Evolutionary conservation across 2,113 vertebrate genomes (phyloP).

Genomic region (Triplophysa dalaica): DNA sequence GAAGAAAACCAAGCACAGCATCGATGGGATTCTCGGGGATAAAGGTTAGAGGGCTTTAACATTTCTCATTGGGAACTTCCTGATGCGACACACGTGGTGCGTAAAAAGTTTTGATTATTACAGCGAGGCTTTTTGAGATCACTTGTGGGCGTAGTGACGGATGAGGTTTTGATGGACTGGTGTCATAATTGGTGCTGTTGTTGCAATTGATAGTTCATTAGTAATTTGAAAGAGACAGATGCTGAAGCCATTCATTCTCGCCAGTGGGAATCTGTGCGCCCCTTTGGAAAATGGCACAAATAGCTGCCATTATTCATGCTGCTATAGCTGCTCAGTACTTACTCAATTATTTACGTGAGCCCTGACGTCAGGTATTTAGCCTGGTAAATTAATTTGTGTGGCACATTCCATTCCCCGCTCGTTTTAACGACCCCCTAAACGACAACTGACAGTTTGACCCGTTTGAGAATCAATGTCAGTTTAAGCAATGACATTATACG

Average conservation of each 20-base stretch:
- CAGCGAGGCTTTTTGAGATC: not conserved
- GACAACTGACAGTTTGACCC: slow-evolving; percentile 88
- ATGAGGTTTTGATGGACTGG: slow-evolving; percentile 14
- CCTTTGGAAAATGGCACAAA: slow-evolving; percentile 57
- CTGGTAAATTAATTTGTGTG: slow-evolving; percentile 91
- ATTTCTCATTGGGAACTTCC: not conserved
- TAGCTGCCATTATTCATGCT: slow-evolving; percentile 59
- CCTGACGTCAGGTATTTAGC: slow-evolving; percentile 71
- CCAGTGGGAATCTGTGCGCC: slow-evolving; percentile 65
- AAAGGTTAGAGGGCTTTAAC: slow-evolving; percentile 83
- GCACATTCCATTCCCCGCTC: slow-evolving; percentile 78
- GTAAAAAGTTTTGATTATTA: not conserved
- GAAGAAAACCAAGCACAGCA: slow-evolving; percentile 99
- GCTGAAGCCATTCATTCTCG: slow-evolving; percentile 53
- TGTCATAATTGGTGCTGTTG: slow-evolving; percentile 25
- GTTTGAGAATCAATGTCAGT: slow-evolving; percentile 87
- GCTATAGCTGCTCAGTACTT: slow-evolving; percentile 67
- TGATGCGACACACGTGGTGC: not conserved
- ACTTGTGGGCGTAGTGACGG: not conserved
- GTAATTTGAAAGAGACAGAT: slow-evolving; percentile 31
- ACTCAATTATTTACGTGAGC: slow-evolving; percentile 84
- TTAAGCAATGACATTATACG: slow-evolving; percentile 58
- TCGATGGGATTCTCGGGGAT: slow-evolving; percentile 98
- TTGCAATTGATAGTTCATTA: slow-evolving; percentile 36
- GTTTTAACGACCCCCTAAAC: slow-evolving; percentile 86